These are phyloP conservation scores for Brenthis daphne DNA, from an alignment of 2,888 invertebrate genomes.

Conservation along the genomic window DNA sequence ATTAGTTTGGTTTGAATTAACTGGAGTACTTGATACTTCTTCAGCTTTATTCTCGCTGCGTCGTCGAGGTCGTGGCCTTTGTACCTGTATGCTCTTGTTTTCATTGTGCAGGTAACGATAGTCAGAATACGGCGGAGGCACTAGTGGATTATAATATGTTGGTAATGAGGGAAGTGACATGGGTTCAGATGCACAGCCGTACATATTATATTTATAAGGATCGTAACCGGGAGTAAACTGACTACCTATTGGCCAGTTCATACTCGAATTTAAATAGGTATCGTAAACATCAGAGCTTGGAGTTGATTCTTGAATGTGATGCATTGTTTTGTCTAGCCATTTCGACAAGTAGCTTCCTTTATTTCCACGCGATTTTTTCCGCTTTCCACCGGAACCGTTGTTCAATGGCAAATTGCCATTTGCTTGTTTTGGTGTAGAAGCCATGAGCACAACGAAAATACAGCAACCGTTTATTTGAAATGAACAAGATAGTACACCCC, in stretches of 20 bases:
- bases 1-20: conserved; percentile 51
- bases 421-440: conserved; percentile 74
- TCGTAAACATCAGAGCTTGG: conserved; percentile 71
- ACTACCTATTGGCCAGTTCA: conserved; percentile 62
- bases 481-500: conserved; percentile 5
- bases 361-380: conserved; percentile 73
- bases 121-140: conserved; percentile 62
- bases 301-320: conserved; percentile 66
- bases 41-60: conserved; percentile 62
- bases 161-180: conserved; percentile 85
- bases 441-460: conserved; percentile 56
- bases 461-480: conserved; percentile 15
- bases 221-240: conserved; percentile 72
- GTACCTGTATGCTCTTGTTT: conserved; percentile 65
- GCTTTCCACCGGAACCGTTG: conserved; percentile 73
- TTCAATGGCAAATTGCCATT: conserved; percentile 64
- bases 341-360: conserved; percentile 73
- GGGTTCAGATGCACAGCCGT: conserved; percentile 82
- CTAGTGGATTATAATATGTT: conserved; percentile 71
- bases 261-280: conserved; percentile 55
- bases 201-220: conserved; percentile 77
- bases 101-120: conserved; percentile 63
- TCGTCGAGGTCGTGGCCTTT: conserved; percentile 61
- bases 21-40: conserved; percentile 57
- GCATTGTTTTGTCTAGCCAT: conserved; percentile 78